Conservation (phyloP, 2,888 invertebrate genomes). For the Andrena minutula region DNA sequence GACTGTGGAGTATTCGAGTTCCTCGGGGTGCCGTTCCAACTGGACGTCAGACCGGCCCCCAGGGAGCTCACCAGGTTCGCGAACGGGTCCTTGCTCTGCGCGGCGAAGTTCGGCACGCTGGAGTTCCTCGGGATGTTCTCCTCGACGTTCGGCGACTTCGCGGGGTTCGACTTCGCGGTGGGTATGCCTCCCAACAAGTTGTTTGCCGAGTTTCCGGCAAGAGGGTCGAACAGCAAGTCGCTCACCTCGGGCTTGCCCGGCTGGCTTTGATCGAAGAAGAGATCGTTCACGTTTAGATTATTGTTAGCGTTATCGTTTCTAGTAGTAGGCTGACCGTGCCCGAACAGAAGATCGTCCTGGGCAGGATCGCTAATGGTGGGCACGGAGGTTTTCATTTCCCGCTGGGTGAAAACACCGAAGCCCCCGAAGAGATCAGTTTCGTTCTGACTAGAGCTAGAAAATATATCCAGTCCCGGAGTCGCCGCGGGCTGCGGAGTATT, state of each 20-base stretch:
- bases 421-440: slow-evolving; percentile 80
- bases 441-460: slow-evolving; percentile 76
- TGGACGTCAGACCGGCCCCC: slow-evolving; percentile 81
- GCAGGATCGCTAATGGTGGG: slow-evolving; percentile 67
- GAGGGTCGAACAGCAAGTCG: slow-evolving; percentile 81
- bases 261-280: slow-evolving; percentile 74
- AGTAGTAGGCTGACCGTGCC: slow-evolving; percentile 59
- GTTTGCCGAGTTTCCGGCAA: slow-evolving; percentile 67
- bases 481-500: slow-evolving; percentile 62
- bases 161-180: slow-evolving; percentile 67
- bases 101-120: slow-evolving; percentile 86
- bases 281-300: slow-evolving; percentile 71
- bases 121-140: slow-evolving; percentile 84
- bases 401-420: slow-evolving; percentile 77
- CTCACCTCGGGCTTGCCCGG: slow-evolving; percentile 47
- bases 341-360: slow-evolving; percentile 76
- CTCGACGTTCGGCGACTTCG: slow-evolving; percentile 68
- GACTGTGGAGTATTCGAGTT: slow-evolving; percentile 83
- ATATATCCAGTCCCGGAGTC: slow-evolving; percentile 80
- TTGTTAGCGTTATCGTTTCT: slow-evolving; percentile 60
- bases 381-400: slow-evolving; percentile 58
- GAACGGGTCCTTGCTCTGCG: slow-evolving; percentile 89
- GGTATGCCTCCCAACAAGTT: slow-evolving; percentile 82
- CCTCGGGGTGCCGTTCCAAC: slow-evolving; percentile 84
- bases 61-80: slow-evolving; percentile 88